phyloP scores from a whole-genome alignment of 2,797 vertebrate genomes.

The Borostomias antarcticus region DNA sequence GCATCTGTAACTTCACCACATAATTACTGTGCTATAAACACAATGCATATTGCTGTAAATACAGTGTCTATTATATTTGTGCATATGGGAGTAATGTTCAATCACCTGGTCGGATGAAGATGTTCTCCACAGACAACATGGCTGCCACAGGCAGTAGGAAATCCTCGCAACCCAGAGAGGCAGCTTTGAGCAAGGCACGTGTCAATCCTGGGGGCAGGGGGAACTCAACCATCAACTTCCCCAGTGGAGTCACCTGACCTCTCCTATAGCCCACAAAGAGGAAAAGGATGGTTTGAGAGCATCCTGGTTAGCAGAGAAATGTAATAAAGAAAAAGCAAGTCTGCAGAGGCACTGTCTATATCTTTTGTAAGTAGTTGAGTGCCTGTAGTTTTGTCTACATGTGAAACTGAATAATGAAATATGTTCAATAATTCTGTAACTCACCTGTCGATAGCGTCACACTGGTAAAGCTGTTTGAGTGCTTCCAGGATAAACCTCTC shows the following conservation, averaged over 20 bases:
- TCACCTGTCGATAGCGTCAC: constrained; percentile 94
- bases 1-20: constrained; percentile 2
- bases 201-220: constrained; percentile 90
- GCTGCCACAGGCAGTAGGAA: constrained; percentile 93
- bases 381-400: neutral
- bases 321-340: neutral
- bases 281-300: neutral
- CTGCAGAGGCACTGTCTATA: neutral
- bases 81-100: neutral
- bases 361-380: neutral
- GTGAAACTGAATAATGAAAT: neutral
- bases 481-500: constrained; percentile 94
- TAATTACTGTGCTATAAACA: too few species aligned
- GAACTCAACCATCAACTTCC: constrained; percentile 92
- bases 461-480: constrained; percentile 94
- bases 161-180: constrained; percentile 86
- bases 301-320: neutral
- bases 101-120: constrained; percentile 95
- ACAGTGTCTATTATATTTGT: neutral
- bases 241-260: constrained; percentile 87
- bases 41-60: too few species aligned
- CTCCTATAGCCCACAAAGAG: constrained; percentile 80
- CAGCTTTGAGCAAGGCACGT: constrained; percentile 89
- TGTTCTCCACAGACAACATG: constrained; percentile 96
- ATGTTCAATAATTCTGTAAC: constrained; percentile 13